Conservation (phyloP, 1,140 invertebrate genomes). For the Trachymyrmex septentrionalis region DNA sequence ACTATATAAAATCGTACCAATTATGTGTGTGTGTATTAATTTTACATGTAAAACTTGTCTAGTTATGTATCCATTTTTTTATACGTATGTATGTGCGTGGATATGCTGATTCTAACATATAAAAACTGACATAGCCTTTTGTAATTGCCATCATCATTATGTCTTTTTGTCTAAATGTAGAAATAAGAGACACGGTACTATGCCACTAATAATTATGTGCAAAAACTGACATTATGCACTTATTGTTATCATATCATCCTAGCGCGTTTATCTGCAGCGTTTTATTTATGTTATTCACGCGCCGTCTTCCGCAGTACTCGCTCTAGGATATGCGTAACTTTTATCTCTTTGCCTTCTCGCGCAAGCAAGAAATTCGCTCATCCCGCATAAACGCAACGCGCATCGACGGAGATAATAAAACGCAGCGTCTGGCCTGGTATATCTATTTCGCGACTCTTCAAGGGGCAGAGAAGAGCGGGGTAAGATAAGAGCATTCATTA, state of each 20-base stretch:
- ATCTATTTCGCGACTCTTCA: constrained; percentile 73
- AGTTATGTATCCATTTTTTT: too few relatives aligned
- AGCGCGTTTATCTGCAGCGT: neutral
- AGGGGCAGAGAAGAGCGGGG: constrained; percentile 34
- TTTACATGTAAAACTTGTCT: too few relatives aligned
- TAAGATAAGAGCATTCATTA: constrained; percentile 82
- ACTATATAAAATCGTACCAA: too few relatives aligned
- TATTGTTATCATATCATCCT: neutral
- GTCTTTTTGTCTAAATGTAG: too few relatives aligned
- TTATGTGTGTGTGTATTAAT: too few relatives aligned
- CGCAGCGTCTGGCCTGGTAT: constrained; percentile 50
- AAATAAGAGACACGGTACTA: neutral
- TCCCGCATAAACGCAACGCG: constrained; percentile 23
- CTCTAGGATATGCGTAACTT: neutral
- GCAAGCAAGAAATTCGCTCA: constrained; percentile 40
- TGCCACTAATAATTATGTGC: neutral
- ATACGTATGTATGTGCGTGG: too few relatives aligned
- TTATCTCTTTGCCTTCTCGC: constrained; percentile 5
- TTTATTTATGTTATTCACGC: neutral
- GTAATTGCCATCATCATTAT: too few relatives aligned
- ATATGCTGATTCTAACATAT: too few relatives aligned
- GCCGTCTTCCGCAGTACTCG: neutral
- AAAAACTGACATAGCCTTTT: too few relatives aligned
- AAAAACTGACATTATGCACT: neutral
- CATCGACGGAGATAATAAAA: constrained; percentile 66